Percentiles rank a stretch among this genome's conserved stretches.
phyloP scores from a whole-genome alignment of 2,888 invertebrate species.

The Steinernema hermaphroditum region DNA sequence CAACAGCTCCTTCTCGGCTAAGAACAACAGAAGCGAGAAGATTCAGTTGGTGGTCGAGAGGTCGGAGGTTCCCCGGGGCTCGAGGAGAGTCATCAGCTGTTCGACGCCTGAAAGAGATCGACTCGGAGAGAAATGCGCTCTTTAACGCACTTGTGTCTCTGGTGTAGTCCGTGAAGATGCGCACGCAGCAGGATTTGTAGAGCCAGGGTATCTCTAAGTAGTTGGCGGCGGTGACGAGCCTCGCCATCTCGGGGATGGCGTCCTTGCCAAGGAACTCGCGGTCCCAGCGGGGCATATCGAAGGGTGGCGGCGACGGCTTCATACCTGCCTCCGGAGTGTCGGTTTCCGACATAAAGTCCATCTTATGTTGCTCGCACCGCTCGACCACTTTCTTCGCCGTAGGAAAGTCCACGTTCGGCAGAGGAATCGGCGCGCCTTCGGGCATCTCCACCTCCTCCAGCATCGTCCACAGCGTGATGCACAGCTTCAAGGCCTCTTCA shows the following conservation, averaged over 20 bases:
- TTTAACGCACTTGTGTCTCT: no score
- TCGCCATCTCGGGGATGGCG: conserved; percentile 6
- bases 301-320: background rate
- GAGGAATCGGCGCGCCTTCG: background rate
- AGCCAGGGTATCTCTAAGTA: conserved; percentile 23
- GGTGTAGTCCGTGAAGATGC: conserved; percentile 14
- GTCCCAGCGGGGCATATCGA: conserved; percentile 22
- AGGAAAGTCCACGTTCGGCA: background rate
- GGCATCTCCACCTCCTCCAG: background rate
- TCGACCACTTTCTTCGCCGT: background rate
- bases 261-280: background rate
- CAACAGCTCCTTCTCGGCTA: no score
- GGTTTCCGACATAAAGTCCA: background rate
- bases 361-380: conserved; percentile 12
- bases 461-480: background rate
- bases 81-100: no score
- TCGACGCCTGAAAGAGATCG: no score
- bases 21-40: no score
- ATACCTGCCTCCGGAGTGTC: background rate
- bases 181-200: conserved; percentile 27
- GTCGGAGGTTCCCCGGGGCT: no score
- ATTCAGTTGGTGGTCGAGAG: no score
- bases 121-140: no score
- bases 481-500: background rate
- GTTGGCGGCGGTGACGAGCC: conserved; percentile 5